A percentile compares a stretch with the other conserved stretches of the same genome.
Conservation (phyloP, 92 coral and sea anemone genomes). For the Pocillopora grandis region DNA sequence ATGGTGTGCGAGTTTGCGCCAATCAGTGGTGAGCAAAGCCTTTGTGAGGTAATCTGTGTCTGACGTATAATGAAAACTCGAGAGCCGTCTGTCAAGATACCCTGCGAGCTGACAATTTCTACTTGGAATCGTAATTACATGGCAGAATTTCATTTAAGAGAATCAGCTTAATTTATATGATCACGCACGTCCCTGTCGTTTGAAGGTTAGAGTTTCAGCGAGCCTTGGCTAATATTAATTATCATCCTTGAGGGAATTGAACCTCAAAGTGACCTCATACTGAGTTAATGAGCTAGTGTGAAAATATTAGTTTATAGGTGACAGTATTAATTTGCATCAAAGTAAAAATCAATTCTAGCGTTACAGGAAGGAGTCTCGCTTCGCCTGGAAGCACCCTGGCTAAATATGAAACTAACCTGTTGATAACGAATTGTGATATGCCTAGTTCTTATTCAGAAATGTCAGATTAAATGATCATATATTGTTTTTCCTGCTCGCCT, state of each 20-base stretch:
- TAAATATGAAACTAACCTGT: too few relatives aligned
- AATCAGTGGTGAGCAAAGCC: conserved; percentile 60
- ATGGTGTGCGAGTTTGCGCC: conserved; percentile 23
- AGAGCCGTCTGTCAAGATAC: neutral
- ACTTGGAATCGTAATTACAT: neutral
- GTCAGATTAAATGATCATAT: too few relatives aligned
- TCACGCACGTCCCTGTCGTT: conserved; percentile 2
- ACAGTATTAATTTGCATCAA: neutral
- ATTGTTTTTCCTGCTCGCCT: too few relatives aligned
- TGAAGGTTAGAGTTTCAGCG: neutral
- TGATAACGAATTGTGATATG: too few relatives aligned
- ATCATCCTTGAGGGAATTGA: conserved; percentile 1
- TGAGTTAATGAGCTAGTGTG: conserved; percentile 15
- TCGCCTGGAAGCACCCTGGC: too few relatives aligned
- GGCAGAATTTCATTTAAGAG: neutral
- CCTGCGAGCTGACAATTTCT: neutral
- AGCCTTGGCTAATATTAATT: neutral
- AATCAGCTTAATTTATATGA: too few relatives aligned
- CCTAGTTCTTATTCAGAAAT: too few relatives aligned
- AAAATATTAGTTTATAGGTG: neutral
- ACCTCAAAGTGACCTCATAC: neutral
- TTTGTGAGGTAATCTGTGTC: conserved; percentile 40
- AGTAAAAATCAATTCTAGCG: conserved; percentile 8
- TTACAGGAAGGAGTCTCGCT: neutral
- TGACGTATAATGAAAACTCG: conserved; percentile 13